Evolutionary conservation across 2,888 invertebrate species (phyloP).

Genomic region (Palloptera scutellata): DNA sequence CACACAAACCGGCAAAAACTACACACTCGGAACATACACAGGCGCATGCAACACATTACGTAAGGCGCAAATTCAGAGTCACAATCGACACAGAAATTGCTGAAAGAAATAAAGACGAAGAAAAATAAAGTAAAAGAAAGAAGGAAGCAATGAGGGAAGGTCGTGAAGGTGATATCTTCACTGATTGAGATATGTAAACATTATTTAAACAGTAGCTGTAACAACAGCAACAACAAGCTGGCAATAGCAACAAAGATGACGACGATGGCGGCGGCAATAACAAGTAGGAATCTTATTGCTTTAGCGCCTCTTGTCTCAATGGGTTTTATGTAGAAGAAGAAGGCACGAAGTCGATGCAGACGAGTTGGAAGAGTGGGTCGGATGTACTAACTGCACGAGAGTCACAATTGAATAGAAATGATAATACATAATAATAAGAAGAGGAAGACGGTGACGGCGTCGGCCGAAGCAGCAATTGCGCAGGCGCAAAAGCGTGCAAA

Average conservation of each 20-base stretch:
- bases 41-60: neutral
- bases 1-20: neutral
- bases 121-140: no score
- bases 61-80: conserved; percentile 13
- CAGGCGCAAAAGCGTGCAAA: conserved; percentile 14
- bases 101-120: no score
- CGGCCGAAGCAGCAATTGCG: conserved; percentile 18
- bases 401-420: no score
- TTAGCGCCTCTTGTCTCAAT: neutral
- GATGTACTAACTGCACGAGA: no score
- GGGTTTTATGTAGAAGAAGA: conserved; percentile 24
- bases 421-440: neutral
- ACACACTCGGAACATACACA: neutral
- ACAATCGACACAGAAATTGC: neutral
- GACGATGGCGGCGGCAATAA: conserved; percentile 13
- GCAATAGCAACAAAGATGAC: conserved; percentile 16
- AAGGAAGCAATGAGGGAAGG: conserved; percentile 24
- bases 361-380: conserved; percentile 32
- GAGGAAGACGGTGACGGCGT: neutral
- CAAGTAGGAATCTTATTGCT: conserved; percentile 5
- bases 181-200: conserved; percentile 46
- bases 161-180: conserved; percentile 44
- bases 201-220: conserved; percentile 44
- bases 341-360: conserved; percentile 25
- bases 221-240: conserved; percentile 30